These are phyloP conservation scores for Plutomurus gul DNA, from an alignment of 1,140 invertebrate species.

Conservation along the genomic window DNA sequence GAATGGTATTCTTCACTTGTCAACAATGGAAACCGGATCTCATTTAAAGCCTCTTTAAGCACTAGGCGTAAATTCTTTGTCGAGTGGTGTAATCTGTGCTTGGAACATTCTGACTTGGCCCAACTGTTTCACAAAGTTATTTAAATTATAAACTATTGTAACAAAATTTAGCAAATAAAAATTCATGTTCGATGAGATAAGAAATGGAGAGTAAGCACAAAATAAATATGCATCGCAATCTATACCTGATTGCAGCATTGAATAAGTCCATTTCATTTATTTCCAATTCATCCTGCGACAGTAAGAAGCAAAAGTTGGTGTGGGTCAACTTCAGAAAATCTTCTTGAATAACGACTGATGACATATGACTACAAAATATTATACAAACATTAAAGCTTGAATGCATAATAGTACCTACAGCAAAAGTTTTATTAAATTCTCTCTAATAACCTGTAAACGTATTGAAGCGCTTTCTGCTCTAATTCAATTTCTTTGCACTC, in stretches of 20 bases:
- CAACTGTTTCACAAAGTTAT: conserved; percentile 20
- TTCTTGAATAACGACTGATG: neutral
- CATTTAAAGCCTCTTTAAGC: conserved; percentile 18
- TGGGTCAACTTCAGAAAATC: neutral
- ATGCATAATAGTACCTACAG: no score
- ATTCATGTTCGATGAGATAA: no score
- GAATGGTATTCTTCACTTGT: conserved; percentile 10
- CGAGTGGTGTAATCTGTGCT: neutral
- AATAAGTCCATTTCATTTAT: conserved; percentile 24
- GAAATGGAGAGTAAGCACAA: no score
- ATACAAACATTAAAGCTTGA: no score
- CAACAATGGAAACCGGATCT: conserved; percentile 35
- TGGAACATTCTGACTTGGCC: conserved; percentile 28
- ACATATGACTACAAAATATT: conserved; percentile 4
- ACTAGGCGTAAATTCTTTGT: conserved; percentile 36
- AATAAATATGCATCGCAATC: neutral
- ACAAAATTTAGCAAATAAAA: no score
- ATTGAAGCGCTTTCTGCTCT: conserved; percentile 31
- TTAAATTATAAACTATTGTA: neutral
- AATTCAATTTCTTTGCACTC: conserved; percentile 39
- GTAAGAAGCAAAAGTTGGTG: neutral
- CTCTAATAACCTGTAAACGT: conserved; percentile 10
- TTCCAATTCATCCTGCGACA: conserved; percentile 28
- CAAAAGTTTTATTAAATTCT: no score
- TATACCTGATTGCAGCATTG: conserved; percentile 11